Evolutionary conservation across 1,140 invertebrate genomes (phyloP), one percentile per base, ranked within the genome.

Genomic region (Batillaria attramentaria): DNA sequence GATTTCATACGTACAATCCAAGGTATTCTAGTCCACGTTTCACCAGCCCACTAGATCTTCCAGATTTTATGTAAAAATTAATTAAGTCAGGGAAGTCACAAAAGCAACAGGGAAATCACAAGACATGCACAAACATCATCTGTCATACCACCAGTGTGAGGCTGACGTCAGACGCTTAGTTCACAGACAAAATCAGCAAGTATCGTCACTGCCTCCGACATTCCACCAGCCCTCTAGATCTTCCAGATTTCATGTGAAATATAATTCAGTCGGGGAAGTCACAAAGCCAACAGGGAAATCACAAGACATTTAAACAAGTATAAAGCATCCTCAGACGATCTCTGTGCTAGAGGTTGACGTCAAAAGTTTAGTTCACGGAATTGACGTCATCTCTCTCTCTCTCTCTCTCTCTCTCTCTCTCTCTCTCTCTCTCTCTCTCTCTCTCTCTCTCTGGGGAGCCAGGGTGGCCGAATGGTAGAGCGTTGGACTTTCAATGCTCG

Each of bases 341-440:
- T 24, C 24, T 13, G 24, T 10, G 24, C 10, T 13, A 24, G 46
- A 24, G 46, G 46, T 10, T 24, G 24, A 50, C 24, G 24, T 10
- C 10, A 24, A 13, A 10, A 50, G 46, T 50, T 10, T 50, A 50
- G 46, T 13, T 24, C 10, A 13, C 46, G 24, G 46, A 50, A 50
- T 50, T 10, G 10, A 50, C 10, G 24, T 24, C 46, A 50, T 50
- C 46, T 13, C 46, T 50, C 46, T 13, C 46, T 50, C 46, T 50
- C 46, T 50, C 46, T 50, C 46, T 50, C 46, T 50, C 46, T 50
- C 46, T 50, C 46, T 50, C 46, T 50, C 46, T 50, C 46, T 50
- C 46, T 50, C 46, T 13, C 46, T 50, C 10, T 50, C 46, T 50
- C 46, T 13, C 46, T 50, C 46, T 50, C 46, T 50, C 46, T 50